phyloP scores from a whole-genome alignment of 2,797 vertebrate genomes.

The Garrulus glandarius region DNA sequence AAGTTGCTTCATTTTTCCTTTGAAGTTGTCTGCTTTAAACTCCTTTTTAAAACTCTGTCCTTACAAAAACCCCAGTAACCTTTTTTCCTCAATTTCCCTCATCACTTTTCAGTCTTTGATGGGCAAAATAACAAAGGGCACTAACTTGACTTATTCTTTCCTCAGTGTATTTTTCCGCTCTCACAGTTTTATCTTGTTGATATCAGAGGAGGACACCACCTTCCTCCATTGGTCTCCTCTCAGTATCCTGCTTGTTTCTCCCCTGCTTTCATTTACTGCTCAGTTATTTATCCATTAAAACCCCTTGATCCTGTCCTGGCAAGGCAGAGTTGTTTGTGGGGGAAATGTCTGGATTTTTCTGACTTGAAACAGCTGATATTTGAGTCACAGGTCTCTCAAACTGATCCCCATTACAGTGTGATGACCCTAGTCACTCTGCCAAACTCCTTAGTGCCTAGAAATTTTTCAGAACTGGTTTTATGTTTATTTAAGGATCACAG shows the following conservation, averaged over 20 bases:
- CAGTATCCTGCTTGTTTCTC: not conserved
- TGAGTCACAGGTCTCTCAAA: not conserved
- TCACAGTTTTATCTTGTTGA: not conserved
- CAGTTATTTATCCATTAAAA: not conserved
- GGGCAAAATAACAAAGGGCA: not conserved
- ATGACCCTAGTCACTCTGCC: not conserved
- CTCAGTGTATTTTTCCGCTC: not conserved
- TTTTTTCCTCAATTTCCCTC: not conserved
- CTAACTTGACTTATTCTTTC: not conserved
- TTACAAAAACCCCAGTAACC: not conserved
- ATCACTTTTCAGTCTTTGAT: not conserved
- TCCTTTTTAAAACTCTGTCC: not conserved
- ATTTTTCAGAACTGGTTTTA: not conserved
- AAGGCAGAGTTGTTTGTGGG: not conserved
- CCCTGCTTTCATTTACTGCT: not conserved
- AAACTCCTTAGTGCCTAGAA: not conserved
- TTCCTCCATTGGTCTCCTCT: not conserved
- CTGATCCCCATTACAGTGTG: not conserved
- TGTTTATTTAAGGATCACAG: not conserved
- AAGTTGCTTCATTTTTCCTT: not conserved
- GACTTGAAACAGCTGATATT: rapidly evolving
- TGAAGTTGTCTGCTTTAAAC: not conserved
- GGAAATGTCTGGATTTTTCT: not conserved
- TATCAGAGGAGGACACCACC: not conserved
- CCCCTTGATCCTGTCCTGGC: not conserved